Evolutionary conservation across 2,888 invertebrate genomes (phyloP).

Genomic region (Lymantria dispar): DNA sequence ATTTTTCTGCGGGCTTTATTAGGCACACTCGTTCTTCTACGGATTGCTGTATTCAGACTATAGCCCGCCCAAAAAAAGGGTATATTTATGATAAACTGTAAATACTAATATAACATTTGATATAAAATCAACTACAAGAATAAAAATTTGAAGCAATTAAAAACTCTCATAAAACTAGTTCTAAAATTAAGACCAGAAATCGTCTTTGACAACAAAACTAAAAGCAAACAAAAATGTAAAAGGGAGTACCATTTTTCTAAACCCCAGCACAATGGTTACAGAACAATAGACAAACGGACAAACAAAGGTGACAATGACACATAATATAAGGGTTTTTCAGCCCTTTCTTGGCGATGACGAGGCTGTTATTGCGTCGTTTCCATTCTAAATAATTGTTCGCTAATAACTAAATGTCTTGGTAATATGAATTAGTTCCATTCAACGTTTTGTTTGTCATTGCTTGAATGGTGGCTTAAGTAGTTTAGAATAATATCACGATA

Average conservation of each 20-base stretch:
- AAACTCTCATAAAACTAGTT: no score
- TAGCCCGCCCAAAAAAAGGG: no score
- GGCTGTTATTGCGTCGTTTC: constrained; percentile 16
- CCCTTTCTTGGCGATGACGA: constrained; percentile 27
- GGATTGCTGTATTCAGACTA: no score
- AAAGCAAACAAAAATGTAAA: constrained; percentile 15
- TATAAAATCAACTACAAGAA: no score
- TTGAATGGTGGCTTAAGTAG: not conserved
- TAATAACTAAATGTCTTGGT: not conserved
- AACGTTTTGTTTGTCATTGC: not conserved
- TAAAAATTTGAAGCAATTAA: no score
- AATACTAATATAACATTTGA: no score
- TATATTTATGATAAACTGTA: no score
- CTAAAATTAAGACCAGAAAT: not conserved
- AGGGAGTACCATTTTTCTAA: constrained; percentile 4
- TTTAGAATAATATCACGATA: not conserved
- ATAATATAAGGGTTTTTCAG: constrained; percentile 15
- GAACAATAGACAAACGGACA: constrained; percentile 6
- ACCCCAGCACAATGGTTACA: constrained; percentile 2
- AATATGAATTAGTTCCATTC: constrained; percentile 1
- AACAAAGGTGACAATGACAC: constrained; percentile 5
- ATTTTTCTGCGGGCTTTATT: no score
- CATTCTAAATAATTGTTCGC: constrained; percentile 33
- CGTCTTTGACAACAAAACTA: not conserved
- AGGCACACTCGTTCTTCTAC: no score